phyloP scores from a whole-genome alignment of 2,888 invertebrate species.

The Phanerotoma sp. region DNA sequence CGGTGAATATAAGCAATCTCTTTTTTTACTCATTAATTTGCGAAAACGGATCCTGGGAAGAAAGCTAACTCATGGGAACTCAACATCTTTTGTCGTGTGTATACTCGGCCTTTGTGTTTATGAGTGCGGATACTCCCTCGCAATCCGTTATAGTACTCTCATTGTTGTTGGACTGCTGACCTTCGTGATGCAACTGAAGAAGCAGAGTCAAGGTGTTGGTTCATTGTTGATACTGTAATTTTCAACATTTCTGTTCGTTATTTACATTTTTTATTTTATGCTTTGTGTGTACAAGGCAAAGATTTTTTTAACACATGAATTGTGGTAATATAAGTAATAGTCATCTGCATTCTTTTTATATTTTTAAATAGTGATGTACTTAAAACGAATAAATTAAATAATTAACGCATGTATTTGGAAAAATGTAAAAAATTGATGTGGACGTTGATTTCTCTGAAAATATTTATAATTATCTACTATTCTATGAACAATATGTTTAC shows the following conservation, averaged over 20 bases:
- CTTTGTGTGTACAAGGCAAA: not conserved
- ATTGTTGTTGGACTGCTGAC: conserved; percentile 34
- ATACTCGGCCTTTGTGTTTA: conserved; percentile 22
- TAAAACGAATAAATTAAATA: too few relatives aligned
- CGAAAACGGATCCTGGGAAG: conserved; percentile 32
- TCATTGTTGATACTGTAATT: conserved; percentile 17
- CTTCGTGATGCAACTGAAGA: conserved; percentile 32
- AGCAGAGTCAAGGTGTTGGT: conserved; percentile 37
- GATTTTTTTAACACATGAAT: too few relatives aligned
- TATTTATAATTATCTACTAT: too few relatives aligned
- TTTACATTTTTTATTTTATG: not conserved
- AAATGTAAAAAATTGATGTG: too few relatives aligned
- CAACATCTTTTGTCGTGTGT: conserved; percentile 26
- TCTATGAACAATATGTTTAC: too few relatives aligned
- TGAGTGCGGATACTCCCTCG: conserved; percentile 12
- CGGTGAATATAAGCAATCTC: conserved; percentile 9
- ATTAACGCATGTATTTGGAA: too few relatives aligned
- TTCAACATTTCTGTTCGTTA: not conserved
- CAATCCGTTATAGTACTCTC: conserved; percentile 44
- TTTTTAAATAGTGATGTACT: too few relatives aligned
- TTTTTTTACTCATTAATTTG: conserved; percentile 33
- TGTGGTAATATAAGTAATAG: too few relatives aligned
- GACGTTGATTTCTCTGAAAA: too few relatives aligned
- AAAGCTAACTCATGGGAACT: conserved; percentile 41
- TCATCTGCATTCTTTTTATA: too few relatives aligned